Evolutionary conservation across 2,113 vertebrate genomes (phyloP).

Genomic region (Apus apus): DNA sequence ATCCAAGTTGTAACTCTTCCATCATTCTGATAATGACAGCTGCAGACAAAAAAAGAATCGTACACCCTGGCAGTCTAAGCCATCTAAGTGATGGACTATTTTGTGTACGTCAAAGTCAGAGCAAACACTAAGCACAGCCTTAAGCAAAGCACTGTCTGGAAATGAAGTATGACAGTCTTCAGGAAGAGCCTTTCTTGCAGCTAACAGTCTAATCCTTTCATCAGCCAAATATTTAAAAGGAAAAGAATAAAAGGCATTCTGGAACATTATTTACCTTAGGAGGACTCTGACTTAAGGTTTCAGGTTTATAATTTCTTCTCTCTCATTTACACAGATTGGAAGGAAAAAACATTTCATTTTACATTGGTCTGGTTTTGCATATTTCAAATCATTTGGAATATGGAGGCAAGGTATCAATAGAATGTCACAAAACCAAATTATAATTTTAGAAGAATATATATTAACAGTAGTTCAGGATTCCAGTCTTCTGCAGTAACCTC

Average conservation of each 20-base stretch:
- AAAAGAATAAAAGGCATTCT: not conserved
- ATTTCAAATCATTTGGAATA: not conserved
- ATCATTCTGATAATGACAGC: slow-evolving; percentile 43
- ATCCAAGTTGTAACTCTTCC: not conserved
- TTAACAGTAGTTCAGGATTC: not conserved
- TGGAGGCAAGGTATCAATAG: not conserved
- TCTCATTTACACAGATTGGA: not conserved
- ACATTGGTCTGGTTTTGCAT: not conserved
- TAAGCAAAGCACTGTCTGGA: not conserved
- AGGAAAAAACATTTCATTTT: not conserved
- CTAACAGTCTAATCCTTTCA: not conserved
- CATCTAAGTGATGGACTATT: not conserved
- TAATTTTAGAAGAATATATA: not conserved
- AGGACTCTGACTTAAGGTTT: not conserved
- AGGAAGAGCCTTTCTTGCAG: not conserved
- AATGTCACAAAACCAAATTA: not conserved
- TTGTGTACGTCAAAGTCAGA: not conserved
- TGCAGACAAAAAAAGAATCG: slow-evolving; percentile 19
- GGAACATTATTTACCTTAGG: not conserved
- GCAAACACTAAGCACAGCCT: not conserved
- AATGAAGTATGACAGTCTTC: fast-evolving
- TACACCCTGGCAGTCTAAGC: not conserved
- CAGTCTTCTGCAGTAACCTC: not conserved
- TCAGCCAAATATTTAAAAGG: not conserved
- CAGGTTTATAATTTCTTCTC: not conserved